Conservation (phyloP, 2,888 invertebrate genomes). For the Linyphia triangularis region DNA sequence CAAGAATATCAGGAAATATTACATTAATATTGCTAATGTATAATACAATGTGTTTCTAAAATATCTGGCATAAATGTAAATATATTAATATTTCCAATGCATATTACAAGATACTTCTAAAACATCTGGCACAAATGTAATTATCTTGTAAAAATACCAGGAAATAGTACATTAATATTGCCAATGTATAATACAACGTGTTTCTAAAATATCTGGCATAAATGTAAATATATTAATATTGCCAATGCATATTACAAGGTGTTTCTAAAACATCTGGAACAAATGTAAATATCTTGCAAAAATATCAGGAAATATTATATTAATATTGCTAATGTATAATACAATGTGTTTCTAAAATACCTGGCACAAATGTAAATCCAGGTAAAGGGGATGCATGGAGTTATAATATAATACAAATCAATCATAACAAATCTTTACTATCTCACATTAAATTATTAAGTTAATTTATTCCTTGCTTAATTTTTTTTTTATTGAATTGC, state of each 20-base stretch:
- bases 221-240: no score
- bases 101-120: background rate
- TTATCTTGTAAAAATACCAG: no score
- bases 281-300: no score
- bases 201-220: no score
- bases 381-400: background rate
- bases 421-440: background rate
- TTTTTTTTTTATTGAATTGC: background rate
- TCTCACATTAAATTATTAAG: background rate
- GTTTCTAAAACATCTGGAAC: no score
- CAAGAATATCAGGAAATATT: background rate
- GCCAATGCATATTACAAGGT: no score
- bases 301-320: no score
- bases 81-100: background rate
- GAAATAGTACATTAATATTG: no score
- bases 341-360: background rate
- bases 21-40: background rate
- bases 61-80: background rate
- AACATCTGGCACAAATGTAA: background rate
- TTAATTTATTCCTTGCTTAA: background rate
- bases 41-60: no score
- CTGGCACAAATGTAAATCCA: background rate
- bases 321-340: background rate
- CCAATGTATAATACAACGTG: no score
- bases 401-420: background rate